Conservation (phyloP, 2,888 invertebrate species). For the Merodon equestris region DNA sequence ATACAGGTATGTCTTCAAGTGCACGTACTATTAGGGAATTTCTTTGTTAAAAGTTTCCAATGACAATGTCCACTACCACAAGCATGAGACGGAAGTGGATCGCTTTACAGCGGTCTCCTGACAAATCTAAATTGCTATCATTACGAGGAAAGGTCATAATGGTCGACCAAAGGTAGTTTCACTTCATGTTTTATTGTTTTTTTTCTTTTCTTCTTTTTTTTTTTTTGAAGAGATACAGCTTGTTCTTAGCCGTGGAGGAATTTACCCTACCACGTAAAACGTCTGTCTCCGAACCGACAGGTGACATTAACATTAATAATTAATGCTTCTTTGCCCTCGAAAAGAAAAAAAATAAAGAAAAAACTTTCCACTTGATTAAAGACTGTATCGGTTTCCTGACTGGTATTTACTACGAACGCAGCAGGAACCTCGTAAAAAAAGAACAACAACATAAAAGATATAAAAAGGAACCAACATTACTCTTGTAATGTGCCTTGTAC, state of each 20-base stretch:
- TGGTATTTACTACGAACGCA: conserved; percentile 23
- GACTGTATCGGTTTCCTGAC: conserved; percentile 60
- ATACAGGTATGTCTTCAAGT: not conserved
- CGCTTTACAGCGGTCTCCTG: conserved; percentile 53
- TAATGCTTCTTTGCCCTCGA: conserved; percentile 50
- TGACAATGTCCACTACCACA: conserved; percentile 8
- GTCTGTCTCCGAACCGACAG: conserved; percentile 64
- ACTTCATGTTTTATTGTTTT: conserved; percentile 49
- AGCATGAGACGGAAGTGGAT: conserved; percentile 21
- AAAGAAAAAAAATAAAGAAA: conserved; percentile 19
- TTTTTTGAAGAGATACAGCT: conserved; percentile 20
- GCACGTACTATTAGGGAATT: not conserved
- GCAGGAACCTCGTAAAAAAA: conserved; percentile 40
- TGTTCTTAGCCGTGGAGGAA: too few relatives aligned
- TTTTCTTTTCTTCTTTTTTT: not conserved
- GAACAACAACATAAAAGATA: conserved; percentile 24
- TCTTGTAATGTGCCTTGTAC: too few relatives aligned
- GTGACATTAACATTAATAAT: conserved; percentile 68
- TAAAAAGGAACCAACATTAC: too few relatives aligned
- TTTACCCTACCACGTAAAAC: too few relatives aligned
- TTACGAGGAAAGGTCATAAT: conserved; percentile 56
- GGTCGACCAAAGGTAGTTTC: conserved; percentile 46
- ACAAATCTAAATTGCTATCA: conserved; percentile 55
- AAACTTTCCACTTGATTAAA: conserved; percentile 65
- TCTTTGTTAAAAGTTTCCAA: not conserved